A percentile compares a stretch with the other conserved stretches of the same genome.
Conservation (phyloP, 64 coral and sea anemone species). For the Orbicella faveolata region DNA sequence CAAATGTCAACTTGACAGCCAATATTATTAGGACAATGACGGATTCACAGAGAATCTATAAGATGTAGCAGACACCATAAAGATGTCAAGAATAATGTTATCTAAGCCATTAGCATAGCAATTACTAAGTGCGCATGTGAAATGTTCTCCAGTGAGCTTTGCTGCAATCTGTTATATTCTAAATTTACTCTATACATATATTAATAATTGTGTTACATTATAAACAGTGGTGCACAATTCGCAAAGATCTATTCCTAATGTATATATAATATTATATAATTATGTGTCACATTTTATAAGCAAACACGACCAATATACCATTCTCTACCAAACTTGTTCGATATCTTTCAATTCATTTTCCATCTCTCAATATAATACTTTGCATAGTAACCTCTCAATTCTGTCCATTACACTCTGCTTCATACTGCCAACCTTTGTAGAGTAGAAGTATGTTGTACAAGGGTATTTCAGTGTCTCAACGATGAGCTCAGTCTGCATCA, state of each 20-base stretch:
- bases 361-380: neutral
- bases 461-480: neutral
- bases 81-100: neutral
- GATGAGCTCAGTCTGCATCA: neutral
- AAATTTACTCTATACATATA: neutral
- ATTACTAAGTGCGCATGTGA: neutral
- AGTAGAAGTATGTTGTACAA: neutral
- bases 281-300: neutral
- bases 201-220: neutral
- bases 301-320: neutral
- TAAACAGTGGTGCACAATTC: neutral
- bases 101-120: neutral
- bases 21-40: neutral
- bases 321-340: neutral
- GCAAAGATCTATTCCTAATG: neutral
- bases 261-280: neutral
- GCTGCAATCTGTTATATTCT: neutral
- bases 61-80: neutral
- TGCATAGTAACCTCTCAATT: neutral
- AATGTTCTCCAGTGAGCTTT: neutral
- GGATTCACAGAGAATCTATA: conserved; percentile 1
- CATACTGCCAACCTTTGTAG: neutral
- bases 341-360: neutral
- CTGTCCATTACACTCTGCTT: neutral
- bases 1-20: conserved; percentile 14